Evolutionary conservation across 2,888 invertebrate genomes (phyloP).

Genomic region (Drosophila ezoana): DNA sequence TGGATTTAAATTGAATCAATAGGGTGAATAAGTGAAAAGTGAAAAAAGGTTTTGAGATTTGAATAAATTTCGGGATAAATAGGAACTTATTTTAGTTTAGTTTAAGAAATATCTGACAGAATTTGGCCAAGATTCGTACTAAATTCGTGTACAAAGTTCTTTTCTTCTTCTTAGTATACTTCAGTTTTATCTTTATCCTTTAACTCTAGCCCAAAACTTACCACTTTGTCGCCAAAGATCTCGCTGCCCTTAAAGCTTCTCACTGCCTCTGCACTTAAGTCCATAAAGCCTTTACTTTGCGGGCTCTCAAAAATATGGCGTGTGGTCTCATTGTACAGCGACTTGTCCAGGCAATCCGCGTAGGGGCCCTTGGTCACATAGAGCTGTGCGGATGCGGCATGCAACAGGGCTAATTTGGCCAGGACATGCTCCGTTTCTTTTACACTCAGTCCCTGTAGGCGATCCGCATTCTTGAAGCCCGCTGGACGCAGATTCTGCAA

Average conservation of each 20-base stretch:
- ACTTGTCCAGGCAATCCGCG: conserved; percentile 33
- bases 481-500: conserved; percentile 70
- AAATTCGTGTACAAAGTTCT: too few species aligned
- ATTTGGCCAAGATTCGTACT: too few species aligned
- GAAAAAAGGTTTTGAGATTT: too few species aligned
- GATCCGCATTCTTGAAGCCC: conserved; percentile 74
- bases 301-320: not conserved
- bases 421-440: conserved; percentile 73
- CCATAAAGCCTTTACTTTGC: not conserved
- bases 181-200: not conserved
- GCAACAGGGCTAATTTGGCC: conserved; percentile 77
- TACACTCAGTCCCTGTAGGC: conserved; percentile 71
- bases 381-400: conserved; percentile 80
- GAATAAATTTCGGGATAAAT: too few species aligned
- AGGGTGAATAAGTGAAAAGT: too few species aligned
- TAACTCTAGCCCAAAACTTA: conserved; percentile 19
- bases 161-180: too few species aligned
- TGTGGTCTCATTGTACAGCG: conserved; percentile 20
- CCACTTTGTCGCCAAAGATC: conserved; percentile 33
- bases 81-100: too few species aligned
- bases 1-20: too few species aligned
- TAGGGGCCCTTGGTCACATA: conserved; percentile 61
- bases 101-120: too few species aligned
- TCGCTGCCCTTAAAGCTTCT: conserved; percentile 31
- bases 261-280: not conserved